These are phyloP conservation scores for Pseudomyrmex dendroicus DNA, from an alignment of 1,140 invertebrate species.

Conservation along the genomic window DNA sequence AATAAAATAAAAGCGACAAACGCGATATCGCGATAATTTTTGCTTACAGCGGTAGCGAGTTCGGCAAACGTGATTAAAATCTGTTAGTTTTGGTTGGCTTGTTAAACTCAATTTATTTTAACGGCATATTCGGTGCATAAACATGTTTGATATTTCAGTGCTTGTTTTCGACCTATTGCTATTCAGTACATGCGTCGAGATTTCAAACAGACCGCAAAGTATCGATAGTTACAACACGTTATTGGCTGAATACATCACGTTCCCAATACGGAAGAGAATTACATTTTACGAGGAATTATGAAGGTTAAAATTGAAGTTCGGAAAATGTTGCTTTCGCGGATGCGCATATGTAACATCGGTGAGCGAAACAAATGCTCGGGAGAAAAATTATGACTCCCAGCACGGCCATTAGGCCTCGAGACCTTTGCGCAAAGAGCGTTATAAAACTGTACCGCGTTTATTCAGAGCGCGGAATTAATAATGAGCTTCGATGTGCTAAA, in stretches of 20 bases:
- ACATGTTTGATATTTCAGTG: neutral
- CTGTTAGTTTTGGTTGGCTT: neutral
- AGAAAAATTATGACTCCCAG: conserved; percentile 8
- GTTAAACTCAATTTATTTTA: conserved; percentile 10
- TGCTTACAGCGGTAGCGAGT: neutral
- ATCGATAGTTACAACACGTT: neutral
- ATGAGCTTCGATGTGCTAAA: conserved; percentile 19
- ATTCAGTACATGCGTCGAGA: neutral
- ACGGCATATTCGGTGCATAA: neutral
- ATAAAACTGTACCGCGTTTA: conserved; percentile 33
- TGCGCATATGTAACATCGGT: neutral
- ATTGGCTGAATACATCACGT: neutral
- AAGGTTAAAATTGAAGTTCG: conserved; percentile 22
- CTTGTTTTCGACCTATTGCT: neutral
- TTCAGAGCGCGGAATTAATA: conserved; percentile 27
- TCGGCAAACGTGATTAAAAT: conserved; percentile 7
- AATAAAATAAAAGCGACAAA: too few species aligned
- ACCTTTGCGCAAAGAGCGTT: neutral
- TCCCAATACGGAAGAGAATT: neutral
- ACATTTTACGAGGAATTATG: conserved; percentile 18
- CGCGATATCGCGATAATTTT: too few species aligned
- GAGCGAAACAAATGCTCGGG: neutral
- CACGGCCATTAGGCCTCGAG: neutral
- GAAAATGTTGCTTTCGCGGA: neutral
- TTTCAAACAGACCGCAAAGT: neutral